A percentile compares a stretch with the other conserved stretches of the same genome.
These are phyloP conservation scores for Ariolimax columbianus DNA, from an alignment of 2,888 invertebrate species.

Conservation along the genomic window DNA sequence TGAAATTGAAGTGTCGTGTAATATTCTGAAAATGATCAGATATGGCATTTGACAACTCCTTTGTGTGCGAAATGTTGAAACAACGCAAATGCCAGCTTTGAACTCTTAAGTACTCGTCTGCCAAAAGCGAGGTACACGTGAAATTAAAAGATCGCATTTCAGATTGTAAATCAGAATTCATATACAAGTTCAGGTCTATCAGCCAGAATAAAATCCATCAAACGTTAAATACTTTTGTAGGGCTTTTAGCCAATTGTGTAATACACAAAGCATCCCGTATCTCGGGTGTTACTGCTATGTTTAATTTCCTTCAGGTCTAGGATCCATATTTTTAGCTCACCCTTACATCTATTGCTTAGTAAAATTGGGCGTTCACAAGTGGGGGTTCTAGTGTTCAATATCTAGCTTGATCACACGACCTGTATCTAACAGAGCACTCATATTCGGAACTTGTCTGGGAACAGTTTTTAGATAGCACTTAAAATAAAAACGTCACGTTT, in stretches of 20 bases:
- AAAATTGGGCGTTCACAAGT: not conserved
- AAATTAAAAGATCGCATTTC: not conserved
- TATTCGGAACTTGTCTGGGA: not conserved
- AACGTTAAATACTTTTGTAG: conserved; percentile 18
- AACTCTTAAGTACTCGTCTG: not conserved
- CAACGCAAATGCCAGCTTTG: conserved; percentile 5
- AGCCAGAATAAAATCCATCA: not conserved
- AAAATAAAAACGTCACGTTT: conserved; percentile 14
- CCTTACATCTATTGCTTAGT: not conserved
- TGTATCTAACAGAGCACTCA: not conserved
- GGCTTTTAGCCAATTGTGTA: not conserved
- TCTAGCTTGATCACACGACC: not conserved
- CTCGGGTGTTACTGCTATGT: not conserved
- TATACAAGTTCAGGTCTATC: not conserved
- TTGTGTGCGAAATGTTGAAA: not conserved
- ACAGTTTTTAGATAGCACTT: not conserved
- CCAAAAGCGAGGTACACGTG: not conserved
- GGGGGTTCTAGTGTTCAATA: not conserved
- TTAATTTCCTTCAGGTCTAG: conserved; percentile 22
- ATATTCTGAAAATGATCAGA: conserved; percentile 4
- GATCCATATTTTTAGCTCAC: conserved; percentile 17
- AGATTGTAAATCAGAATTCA: not conserved
- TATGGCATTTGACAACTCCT: not conserved
- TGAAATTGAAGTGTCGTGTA: conserved; percentile 31
- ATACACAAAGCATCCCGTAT: not conserved